These are phyloP conservation scores for Andinoacara biseriatus DNA, from an alignment of 2,113 vertebrate species.

Conservation along the genomic window DNA sequence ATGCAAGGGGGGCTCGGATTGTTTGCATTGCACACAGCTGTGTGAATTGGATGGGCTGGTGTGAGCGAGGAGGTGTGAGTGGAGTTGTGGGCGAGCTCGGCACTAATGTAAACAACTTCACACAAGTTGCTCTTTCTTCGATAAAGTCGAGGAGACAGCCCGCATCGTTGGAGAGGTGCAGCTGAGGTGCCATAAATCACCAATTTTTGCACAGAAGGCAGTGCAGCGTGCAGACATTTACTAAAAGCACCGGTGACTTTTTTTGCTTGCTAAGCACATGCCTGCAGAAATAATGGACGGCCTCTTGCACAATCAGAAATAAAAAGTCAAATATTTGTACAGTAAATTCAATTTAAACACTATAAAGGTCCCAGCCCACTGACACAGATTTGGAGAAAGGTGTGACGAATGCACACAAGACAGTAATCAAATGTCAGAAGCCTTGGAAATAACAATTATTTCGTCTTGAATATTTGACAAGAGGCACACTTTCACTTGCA, in stretches of 20 bases:
- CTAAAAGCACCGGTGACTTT: slow-evolving; percentile 2
- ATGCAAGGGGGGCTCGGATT: slow-evolving; percentile 55
- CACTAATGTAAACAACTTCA: slow-evolving; percentile 70
- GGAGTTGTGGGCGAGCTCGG: neutral
- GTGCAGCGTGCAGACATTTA: slow-evolving; percentile 6
- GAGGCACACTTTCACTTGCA: slow-evolving; percentile 57
- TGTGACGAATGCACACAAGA: slow-evolving; percentile 26
- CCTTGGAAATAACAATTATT: slow-evolving; percentile 31
- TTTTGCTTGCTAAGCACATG: slow-evolving; percentile 24
- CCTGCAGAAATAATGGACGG: slow-evolving; percentile 10
- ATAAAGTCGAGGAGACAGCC: slow-evolving; percentile 20
- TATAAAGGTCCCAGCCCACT: slow-evolving; percentile 50
- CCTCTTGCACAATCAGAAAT: slow-evolving; percentile 2
- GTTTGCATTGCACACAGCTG: slow-evolving; percentile 77
- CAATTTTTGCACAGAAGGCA: slow-evolving; percentile 16
- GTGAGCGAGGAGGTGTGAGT: neutral
- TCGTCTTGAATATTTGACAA: slow-evolving; percentile 56
- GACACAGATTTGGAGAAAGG: slow-evolving; percentile 65
- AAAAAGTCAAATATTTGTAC: slow-evolving; percentile 51
- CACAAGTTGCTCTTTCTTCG: slow-evolving; percentile 66
- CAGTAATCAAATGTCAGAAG: slow-evolving; percentile 42
- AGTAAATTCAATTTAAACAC: slow-evolving; percentile 35
- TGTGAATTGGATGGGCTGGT: slow-evolving; percentile 68
- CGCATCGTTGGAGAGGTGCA: neutral
- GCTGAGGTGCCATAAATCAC: slow-evolving; percentile 22